Evolutionary conservation across 1,140 invertebrate genomes (phyloP), one percentile per base, ranked within the genome.

Genomic region (Drosophila burlai): DNA sequence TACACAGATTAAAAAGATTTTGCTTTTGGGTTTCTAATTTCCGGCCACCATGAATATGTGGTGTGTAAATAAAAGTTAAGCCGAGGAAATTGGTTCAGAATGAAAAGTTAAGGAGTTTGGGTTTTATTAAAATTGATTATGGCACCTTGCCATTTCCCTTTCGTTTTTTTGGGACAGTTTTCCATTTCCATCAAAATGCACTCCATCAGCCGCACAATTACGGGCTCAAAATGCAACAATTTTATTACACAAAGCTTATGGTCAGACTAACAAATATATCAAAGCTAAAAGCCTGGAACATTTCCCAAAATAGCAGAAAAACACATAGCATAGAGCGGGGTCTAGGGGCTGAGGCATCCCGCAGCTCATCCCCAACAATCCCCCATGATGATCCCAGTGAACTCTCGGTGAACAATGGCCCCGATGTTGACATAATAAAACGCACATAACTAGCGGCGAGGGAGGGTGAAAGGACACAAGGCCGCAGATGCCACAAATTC

Each of bases 381-480:
- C 40, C 29, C 52, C 71, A 61, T 52, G 71, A 73, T 73, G 71
- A 73, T 73, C 71, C 71, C 71, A 72, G 67, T 60, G 69, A 73
- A 69, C 69, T 73, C 55, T 59, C 49, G 34, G 45, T 89, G 84
- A 81, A 87, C 84, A 87, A 87, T 87, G 81, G 72, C 69, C 80
- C 68, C 84, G 71, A 89, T 89, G 84, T 89, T 87, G 81, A 89
- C 84, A 87, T 89, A 89, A 89, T 87, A 89, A 87, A 82, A 86
- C 73, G 81, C 84, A 87, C 78, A 84, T 89, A 87, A 87, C 84
- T 84, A 89, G 68, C 68, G 73, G 57, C 62, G 60, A 73, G 58
- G 42, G 66, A 49, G 66, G 46, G 62, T 54, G 59, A 74, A 71
- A 69, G 75, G 73, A 71, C 72, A 80, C 81, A 66, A 89, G 81